Evolutionary conservation across 37 sponge, comb jelly and placozoan species (phyloP), one percentile per base, ranked within the genome.

Genomic region (Haliclona indistincta): DNA sequence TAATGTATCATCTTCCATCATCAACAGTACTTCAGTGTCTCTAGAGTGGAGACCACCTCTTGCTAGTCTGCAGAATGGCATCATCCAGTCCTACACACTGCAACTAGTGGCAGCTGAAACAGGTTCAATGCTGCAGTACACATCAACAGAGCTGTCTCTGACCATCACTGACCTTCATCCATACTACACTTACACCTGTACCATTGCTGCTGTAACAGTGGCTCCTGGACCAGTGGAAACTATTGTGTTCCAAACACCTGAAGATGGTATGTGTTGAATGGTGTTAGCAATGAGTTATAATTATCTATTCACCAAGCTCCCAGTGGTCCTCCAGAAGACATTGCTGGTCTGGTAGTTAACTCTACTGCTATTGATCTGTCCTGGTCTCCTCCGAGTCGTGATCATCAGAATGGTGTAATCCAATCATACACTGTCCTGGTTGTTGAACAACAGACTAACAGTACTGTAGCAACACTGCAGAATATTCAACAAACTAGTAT

Each of bases 81-180:
- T 80, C 71, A 80, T 80, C 52, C 43, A 78, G 51, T 73, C 86
- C 0, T 73, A 53, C 74, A 77, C 70, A 55, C 40, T 33, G 17
- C 78, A 85, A 32, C 55, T 67, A 3, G 51, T 23, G 42, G 64
- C 82, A 10, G 42, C 30, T 47, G 82, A 82, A 73, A 56, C 36
- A 17, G 82, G 82, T 82, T 65, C 60, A n/a, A 3, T 25, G 4
- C 4, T 52, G 15, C 54, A 53, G 3, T 68, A 39, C n/a, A 7
- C 22, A 8, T 25, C 60, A 25, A 34, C 26, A 22, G 40, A 6
- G 17, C 51, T 41, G 3, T 38, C n/a, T 55, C 23, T 30, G 37
- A 2, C 22, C 2, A 36, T 74, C 3, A 56, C 41, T 38, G 74
- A 56, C 25, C 38, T 77, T 20, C 82, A 64, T 40, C 76, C 76